A percentile compares a stretch with the other conserved stretches of the same genome.
Evolutionary conservation across 2,888 invertebrate genomes (phyloP).

Genomic region (Eristalinus sepulchralis): DNA sequence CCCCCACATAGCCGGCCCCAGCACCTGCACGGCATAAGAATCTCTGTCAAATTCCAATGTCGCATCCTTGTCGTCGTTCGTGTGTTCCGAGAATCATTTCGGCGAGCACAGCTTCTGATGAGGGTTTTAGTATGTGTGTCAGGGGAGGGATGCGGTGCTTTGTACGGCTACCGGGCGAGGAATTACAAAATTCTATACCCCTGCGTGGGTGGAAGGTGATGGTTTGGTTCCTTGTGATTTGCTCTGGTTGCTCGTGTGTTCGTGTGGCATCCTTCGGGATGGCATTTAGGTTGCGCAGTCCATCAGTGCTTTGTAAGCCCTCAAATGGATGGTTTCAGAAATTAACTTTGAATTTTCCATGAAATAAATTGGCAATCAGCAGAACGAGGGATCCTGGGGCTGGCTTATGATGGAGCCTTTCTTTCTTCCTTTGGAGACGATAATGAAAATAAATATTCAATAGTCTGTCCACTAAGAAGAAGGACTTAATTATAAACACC

Average conservation of each 20-base stretch:
- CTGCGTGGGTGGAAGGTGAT: constrained; percentile 26
- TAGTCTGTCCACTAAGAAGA: not conserved
- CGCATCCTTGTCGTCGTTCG: constrained; percentile 20
- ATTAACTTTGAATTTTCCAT: constrained; percentile 50
- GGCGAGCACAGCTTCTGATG: constrained; percentile 35
- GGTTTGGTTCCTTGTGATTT: constrained; percentile 41
- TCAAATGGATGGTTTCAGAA: constrained; percentile 36
- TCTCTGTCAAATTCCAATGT: constrained; percentile 58
- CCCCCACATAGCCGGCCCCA: not conserved
- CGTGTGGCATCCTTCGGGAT: not conserved
- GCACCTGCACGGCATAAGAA: constrained; percentile 31
- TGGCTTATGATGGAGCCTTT: not conserved
- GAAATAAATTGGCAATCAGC: constrained; percentile 44
- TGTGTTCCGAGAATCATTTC: constrained; percentile 42
- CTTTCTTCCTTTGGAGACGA: not conserved
- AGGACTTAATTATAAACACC: constrained; percentile 32
- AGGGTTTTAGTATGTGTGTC: constrained; percentile 23
- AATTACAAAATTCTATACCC: constrained; percentile 57
- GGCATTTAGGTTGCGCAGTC: constrained; percentile 1
- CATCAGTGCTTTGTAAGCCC: constrained; percentile 15
- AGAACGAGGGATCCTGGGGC: not conserved
- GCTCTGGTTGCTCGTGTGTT: constrained; percentile 1
- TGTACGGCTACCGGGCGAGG: constrained; percentile 46
- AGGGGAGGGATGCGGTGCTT: constrained; percentile 26
- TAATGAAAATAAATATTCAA: constrained; percentile 32